Conservation (phyloP, 2,797 vertebrate genomes). For the Anniella stebbinsi region DNA sequence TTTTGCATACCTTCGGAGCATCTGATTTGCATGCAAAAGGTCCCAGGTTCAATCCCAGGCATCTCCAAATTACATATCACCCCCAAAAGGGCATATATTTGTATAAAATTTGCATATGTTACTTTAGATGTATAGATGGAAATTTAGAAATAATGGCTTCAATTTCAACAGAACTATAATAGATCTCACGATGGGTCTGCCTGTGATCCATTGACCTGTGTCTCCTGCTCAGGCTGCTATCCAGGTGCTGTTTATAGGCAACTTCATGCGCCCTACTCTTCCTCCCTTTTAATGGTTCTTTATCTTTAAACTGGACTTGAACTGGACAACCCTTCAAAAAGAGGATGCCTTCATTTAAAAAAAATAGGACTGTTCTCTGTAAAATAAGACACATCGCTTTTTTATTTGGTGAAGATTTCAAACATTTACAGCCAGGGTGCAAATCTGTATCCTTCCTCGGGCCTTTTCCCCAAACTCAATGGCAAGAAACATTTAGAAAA, state of each 20-base stretch:
- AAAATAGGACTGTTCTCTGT: not conserved
- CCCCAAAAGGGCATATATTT: not conserved
- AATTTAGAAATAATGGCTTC: not conserved
- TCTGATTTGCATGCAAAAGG: not conserved
- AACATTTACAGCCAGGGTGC: not conserved
- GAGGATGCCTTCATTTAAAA: not conserved
- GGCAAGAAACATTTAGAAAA: not conserved
- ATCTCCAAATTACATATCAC: not conserved
- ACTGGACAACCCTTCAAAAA: not conserved
- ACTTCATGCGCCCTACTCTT: not conserved
- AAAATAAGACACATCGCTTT: not conserved
- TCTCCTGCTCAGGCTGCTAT: not conserved
- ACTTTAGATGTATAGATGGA: not conserved
- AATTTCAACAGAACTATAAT: not conserved
- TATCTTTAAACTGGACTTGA: not conserved
- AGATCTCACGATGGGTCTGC: not conserved
- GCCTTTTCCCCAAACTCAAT: not conserved
- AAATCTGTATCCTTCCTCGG: not conserved
- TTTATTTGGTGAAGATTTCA: not conserved
- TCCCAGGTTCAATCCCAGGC: not conserved
- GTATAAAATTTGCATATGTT: not conserved
- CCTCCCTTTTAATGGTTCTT: not conserved
- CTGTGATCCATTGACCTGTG: not conserved
- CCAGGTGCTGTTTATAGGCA: not conserved
- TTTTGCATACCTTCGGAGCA: not conserved